phyloP scores from a whole-genome alignment of 2,888 invertebrate genomes.

The Acanthosepion esculentum region DNA sequence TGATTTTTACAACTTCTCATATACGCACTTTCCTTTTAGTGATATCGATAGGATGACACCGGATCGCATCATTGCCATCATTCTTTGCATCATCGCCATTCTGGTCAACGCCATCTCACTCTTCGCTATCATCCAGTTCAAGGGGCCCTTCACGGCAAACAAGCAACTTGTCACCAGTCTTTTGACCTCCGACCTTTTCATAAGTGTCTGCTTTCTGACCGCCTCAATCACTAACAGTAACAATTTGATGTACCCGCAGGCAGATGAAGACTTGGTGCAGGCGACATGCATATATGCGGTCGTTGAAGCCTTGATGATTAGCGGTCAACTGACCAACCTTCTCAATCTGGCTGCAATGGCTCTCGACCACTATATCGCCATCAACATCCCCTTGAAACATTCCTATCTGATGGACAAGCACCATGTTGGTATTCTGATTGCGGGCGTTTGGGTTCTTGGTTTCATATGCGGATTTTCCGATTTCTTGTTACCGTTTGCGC shows the following conservation, averaged over 20 bases:
- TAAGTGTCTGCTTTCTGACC: slow-evolving; percentile 62
- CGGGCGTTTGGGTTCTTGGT: slow-evolving; percentile 60
- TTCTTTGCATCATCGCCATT: slow-evolving; percentile 60
- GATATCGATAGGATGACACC: background rate
- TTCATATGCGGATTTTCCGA: slow-evolving; percentile 60
- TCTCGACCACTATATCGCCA: slow-evolving; percentile 65
- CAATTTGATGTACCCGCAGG: slow-evolving; percentile 49
- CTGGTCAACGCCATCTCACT: slow-evolving; percentile 66
- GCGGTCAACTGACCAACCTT: slow-evolving; percentile 63
- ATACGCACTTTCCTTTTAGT: background rate
- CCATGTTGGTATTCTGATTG: slow-evolving; percentile 58
- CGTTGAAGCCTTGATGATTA: slow-evolving; percentile 62
- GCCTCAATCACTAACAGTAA: slow-evolving; percentile 62
- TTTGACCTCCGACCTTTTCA: slow-evolving; percentile 63
- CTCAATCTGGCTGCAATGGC: slow-evolving; percentile 66
- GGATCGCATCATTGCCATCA: slow-evolving; percentile 55
- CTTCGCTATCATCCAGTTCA: slow-evolving; percentile 65
- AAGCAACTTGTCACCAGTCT: slow-evolving; percentile 67
- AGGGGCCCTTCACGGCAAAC: slow-evolving; percentile 62
- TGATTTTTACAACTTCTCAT: background rate
- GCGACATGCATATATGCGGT: slow-evolving; percentile 61
- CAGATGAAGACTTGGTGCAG: slow-evolving; percentile 54
- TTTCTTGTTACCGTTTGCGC: slow-evolving; percentile 50
- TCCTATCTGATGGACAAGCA: slow-evolving; percentile 56
- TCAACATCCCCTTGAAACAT: slow-evolving; percentile 63